Conservation (phyloP, 2,888 invertebrate species). For the Shargacucullia verbasci region DNA sequence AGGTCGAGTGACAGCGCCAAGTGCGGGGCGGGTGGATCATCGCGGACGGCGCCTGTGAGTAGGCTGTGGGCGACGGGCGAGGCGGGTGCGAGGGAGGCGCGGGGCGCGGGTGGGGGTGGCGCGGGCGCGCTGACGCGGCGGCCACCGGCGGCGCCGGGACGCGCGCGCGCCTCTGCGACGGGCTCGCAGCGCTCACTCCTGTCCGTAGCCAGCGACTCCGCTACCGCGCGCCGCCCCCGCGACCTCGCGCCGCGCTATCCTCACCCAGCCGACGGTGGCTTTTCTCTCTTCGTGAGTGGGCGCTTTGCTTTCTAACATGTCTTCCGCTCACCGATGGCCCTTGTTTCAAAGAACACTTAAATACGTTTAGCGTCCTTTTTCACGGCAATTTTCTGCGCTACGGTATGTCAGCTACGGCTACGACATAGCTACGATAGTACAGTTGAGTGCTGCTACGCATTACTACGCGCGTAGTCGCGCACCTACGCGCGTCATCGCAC, state of each 20-base stretch:
- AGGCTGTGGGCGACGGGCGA: slow-evolving; percentile 85
- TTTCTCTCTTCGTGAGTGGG: slow-evolving; percentile 89
- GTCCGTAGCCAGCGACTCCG: slow-evolving; percentile 87
- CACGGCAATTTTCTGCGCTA: too few species aligned
- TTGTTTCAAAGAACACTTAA: slow-evolving; percentile 38
- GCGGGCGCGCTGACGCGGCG: slow-evolving; percentile 59
- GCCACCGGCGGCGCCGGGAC: slow-evolving; percentile 63
- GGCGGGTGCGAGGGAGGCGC: slow-evolving; percentile 77
- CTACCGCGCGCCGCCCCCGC: slow-evolving; percentile 82
- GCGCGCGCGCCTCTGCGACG: slow-evolving; percentile 68
- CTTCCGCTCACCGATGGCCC: slow-evolving; percentile 67
- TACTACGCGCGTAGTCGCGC: too few species aligned
- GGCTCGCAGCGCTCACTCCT: slow-evolving; percentile 86
- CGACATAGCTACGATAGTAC: too few species aligned
- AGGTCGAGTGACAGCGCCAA: slow-evolving; percentile 92
- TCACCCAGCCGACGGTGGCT: slow-evolving; percentile 81
- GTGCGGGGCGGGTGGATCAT: slow-evolving; percentile 86
- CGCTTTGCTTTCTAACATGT: slow-evolving; percentile 87
- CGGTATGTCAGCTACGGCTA: too few species aligned
- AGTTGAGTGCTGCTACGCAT: too few species aligned
- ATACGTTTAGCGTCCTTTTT: background rate
- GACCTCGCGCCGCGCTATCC: slow-evolving; percentile 81
- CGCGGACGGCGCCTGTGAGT: slow-evolving; percentile 87
- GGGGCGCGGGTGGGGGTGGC: slow-evolving; percentile 63
- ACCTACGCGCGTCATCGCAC: too few species aligned